These are phyloP conservation scores for Asteroscopus sphinx DNA, from an alignment of 2,888 invertebrate species.

Conservation along the genomic window DNA sequence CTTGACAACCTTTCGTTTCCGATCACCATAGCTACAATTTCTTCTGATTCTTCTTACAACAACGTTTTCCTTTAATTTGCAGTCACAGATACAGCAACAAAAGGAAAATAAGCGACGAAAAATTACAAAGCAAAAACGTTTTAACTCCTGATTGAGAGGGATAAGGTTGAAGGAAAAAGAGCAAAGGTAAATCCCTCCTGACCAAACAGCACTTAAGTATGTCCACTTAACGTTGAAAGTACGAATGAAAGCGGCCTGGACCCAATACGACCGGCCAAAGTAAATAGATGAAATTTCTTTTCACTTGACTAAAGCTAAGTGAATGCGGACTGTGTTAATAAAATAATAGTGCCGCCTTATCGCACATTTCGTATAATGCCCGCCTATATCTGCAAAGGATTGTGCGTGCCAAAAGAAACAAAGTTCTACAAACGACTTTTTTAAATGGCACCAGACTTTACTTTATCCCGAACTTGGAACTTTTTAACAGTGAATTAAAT, in stretches of 20 bases:
- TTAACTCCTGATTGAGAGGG: conserved; percentile 82
- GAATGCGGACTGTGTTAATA: conserved; percentile 65
- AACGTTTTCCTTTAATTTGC: conserved; percentile 29
- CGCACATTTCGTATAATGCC: conserved; percentile 40
- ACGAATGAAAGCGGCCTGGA: conserved; percentile 74
- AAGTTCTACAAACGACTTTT: conserved; percentile 43
- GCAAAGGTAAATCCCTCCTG: conserved; percentile 88
- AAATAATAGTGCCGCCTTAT: conserved; percentile 59
- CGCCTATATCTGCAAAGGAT: conserved; percentile 35
- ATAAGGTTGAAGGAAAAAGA: conserved; percentile 81
- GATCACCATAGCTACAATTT: conserved; percentile 13
- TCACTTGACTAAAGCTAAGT: conserved; percentile 64
- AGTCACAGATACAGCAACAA: conserved; percentile 47
- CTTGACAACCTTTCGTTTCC: conserved; percentile 7
- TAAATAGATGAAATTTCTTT: conserved; percentile 83
- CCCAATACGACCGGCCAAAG: conserved; percentile 70
- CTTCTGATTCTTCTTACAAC: conserved; percentile 7
- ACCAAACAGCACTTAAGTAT: conserved; percentile 87
- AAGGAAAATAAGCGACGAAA: conserved; percentile 58
- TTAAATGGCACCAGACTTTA: conserved; percentile 44
- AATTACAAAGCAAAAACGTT: conserved; percentile 75
- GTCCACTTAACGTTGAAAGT: conserved; percentile 84
- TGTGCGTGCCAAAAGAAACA: conserved; percentile 35
- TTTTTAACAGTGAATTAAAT: conserved; percentile 48
- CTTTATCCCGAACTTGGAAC: conserved; percentile 35